Evolutionary conservation across 2,113 vertebrate species (phyloP), one percentile per base, ranked within the genome.

Genomic region (Bucco capensis): DNA sequence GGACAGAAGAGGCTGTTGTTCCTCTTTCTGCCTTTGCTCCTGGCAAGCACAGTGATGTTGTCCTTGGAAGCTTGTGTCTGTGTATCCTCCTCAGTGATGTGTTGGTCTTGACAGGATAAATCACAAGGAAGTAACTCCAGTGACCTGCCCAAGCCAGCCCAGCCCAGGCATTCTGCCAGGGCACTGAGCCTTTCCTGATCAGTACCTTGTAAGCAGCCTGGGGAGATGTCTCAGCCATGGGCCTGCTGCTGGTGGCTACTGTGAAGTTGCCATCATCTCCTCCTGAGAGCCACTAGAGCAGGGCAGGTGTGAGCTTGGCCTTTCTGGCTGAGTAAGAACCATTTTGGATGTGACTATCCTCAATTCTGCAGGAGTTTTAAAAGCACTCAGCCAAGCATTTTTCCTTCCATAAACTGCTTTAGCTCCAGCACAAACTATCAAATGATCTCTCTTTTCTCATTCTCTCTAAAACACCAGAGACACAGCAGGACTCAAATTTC

Each of bases 231-330:
- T 28, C 67, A n/a, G 1, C 35, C 3, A 0, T 47, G 47, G 19
- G n/a, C 21, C 9, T n/a, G 31, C 67, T 73, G 35, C 37, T 27
- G 33, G 25, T 44, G 37, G 21, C 40, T 56, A 3, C 61, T 25
- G 35, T 22, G 64, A 30, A 31, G 61, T 72, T 37, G 38, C 2
- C 6, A 7, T 56, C 22, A 2, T 37, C 50, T 71, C 33, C 31
- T 88, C 18, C 27, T 2, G 1, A 14, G 46, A 61, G 40, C 66
- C 0, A 0, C 30, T 49, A 23, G 25, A 87, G 65, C 1, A 1
- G 17, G 30, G 56, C 37, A 70, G 65, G 37, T 14, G 3, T 21
- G n/a, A 70, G 37, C 18, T 56, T 13, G 5, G 42, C 23, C 23
- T 71, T 90, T 78, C 71, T 53, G 56, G 28, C 25, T 83, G 35